A percentile compares a stretch with the other conserved stretches of the same genome.
Conservation (phyloP, 2,888 invertebrate species). For the Bugula neritina region DNA sequence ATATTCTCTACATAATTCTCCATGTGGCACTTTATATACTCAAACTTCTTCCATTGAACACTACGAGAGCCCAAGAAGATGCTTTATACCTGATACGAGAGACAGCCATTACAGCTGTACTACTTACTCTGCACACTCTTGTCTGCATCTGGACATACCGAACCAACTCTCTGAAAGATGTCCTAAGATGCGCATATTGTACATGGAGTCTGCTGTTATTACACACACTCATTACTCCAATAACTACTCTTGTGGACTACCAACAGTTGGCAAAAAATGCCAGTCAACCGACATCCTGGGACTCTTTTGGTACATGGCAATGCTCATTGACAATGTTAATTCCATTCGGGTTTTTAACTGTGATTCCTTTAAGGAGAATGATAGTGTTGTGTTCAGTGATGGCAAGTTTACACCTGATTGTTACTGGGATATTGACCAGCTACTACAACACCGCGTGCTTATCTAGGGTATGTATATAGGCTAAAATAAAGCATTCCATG, state of each 20-base stretch:
- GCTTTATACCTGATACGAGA: background rate
- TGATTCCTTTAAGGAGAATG: background rate
- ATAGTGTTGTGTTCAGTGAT: background rate
- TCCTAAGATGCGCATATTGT: background rate
- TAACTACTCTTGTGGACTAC: constrained; percentile 1
- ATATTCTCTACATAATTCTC: constrained; percentile 11
- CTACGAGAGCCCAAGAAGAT: background rate
- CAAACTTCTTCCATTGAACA: background rate
- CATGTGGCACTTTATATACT: background rate
- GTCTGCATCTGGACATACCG: background rate
- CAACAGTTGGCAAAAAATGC: background rate
- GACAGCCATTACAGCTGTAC: background rate
- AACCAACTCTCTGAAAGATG: background rate
- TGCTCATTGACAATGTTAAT: background rate
- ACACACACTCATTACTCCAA: constrained; percentile 3
- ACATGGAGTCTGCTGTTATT: constrained; percentile 1
- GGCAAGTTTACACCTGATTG: background rate
- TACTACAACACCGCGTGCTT: background rate
- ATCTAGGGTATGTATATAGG: constrained; percentile 10
- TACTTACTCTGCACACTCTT: background rate
- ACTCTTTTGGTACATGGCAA: constrained; percentile 25
- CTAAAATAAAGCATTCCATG: too few relatives aligned
- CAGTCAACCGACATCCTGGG: background rate
- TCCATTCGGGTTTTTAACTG: background rate
- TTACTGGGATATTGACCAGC: background rate